Percentiles rank a stretch among this genome's conserved stretches.
These are phyloP conservation scores for Xanthorhoe designata DNA, from an alignment of 2,888 invertebrate genomes.

Conservation along the genomic window DNA sequence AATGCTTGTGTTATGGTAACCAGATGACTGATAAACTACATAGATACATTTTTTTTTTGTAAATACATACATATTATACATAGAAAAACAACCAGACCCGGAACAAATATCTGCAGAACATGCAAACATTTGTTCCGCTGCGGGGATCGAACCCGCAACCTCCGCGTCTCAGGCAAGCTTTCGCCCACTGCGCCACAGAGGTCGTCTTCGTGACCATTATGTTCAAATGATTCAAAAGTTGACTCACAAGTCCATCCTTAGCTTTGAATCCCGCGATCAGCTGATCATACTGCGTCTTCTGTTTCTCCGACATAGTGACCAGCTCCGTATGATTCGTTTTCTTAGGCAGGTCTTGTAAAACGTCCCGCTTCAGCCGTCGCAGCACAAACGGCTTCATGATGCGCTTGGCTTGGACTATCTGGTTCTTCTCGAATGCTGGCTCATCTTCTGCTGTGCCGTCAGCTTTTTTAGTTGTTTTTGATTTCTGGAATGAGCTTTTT, in stretches of 20 bases:
- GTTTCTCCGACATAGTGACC: slow-evolving; percentile 88
- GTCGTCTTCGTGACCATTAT: too few species aligned
- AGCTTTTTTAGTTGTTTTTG: slow-evolving; percentile 80
- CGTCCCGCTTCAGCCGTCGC: slow-evolving; percentile 94
- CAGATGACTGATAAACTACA: too few species aligned
- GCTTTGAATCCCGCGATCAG: slow-evolving; percentile 89
- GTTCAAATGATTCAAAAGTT: background rate
- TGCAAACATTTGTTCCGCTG: too few species aligned
- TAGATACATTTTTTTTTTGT: too few species aligned
- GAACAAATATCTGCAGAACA: too few species aligned
- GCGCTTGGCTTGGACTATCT: slow-evolving; percentile 96
- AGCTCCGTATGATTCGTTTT: slow-evolving; percentile 90
- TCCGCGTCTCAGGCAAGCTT: too few species aligned
- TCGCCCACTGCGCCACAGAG: too few species aligned
- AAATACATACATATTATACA: too few species aligned
- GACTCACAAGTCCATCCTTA: slow-evolving; percentile 84
- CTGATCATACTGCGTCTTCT: slow-evolving; percentile 90
- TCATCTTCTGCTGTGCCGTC: slow-evolving; percentile 82
- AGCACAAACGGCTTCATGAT: slow-evolving; percentile 98
- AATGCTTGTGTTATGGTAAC: too few species aligned
- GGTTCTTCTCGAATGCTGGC: slow-evolving; percentile 94
- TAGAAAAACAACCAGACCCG: too few species aligned
- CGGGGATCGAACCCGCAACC: too few species aligned
- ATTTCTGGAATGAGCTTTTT: slow-evolving; percentile 69
- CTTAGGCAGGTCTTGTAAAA: slow-evolving; percentile 92